Evolutionary conservation across 53 echinoderm and acorn worm species (phyloP).

Genomic region (Glandiceps talaboti): DNA sequence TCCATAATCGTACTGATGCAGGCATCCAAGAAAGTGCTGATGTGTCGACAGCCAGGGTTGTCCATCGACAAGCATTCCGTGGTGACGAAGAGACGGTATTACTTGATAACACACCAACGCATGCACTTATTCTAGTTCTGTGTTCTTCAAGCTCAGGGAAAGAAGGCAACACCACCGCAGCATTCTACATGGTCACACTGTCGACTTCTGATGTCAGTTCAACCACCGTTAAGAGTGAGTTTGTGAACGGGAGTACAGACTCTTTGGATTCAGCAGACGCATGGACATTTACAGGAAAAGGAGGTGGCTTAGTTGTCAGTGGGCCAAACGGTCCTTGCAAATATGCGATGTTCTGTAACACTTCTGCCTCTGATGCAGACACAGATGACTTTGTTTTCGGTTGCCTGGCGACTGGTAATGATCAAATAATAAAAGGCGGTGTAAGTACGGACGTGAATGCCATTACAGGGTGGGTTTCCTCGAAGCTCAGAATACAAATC

Average conservation of each 20-base stretch:
- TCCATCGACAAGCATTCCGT: constrained; percentile 46
- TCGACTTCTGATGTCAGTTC: constrained; percentile 18
- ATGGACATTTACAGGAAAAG: constrained; percentile 39
- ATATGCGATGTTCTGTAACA: constrained; percentile 53
- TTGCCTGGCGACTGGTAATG: constrained; percentile 51
- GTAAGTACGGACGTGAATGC: constrained; percentile 21
- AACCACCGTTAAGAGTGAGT: not conserved
- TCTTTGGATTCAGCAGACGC: constrained; percentile 23
- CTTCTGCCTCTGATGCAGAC: constrained; percentile 15
- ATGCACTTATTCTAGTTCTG: constrained; percentile 42
- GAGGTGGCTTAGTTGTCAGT: constrained; percentile 19
- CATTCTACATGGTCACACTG: constrained; percentile 24
- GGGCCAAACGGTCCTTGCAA: constrained; percentile 57
- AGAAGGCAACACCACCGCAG: constrained; percentile 6
- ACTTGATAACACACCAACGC: constrained; percentile 15
- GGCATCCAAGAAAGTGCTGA: not conserved
- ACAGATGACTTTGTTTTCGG: not conserved
- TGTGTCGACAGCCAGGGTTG: constrained; percentile 30
- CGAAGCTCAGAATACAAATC: constrained; percentile 22
- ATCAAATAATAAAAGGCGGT: constrained; percentile 20
- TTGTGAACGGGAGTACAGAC: constrained; percentile 36
- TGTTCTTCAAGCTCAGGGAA: constrained; percentile 48
- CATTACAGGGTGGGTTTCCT: constrained; percentile 45
- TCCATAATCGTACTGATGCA: constrained; percentile 22
- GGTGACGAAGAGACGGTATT: constrained; percentile 48